phyloP scores from a whole-genome alignment of 2,113 vertebrate species.

The Motacilla tschutschensis region DNA sequence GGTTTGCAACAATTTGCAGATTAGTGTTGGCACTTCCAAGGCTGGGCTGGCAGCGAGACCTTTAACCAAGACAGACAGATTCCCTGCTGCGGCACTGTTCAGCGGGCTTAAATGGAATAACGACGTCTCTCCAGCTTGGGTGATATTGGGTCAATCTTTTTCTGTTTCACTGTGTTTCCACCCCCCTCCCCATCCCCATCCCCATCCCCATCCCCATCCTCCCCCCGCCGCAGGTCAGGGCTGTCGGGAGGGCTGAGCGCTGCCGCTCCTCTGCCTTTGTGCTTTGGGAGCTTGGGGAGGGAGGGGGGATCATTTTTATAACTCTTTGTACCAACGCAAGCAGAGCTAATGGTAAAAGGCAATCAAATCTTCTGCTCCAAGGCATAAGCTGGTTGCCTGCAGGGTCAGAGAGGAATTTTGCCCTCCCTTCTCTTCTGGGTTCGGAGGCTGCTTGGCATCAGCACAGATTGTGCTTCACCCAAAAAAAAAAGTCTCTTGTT shows the following conservation, averaged over 20 bases:
- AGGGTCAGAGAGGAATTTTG: not conserved
- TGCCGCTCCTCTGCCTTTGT: not conserved
- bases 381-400: conserved; percentile 32
- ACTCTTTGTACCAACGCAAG: conserved; percentile 10
- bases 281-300: not conserved
- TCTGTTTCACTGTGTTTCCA: conserved; percentile 40
- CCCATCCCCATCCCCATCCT: not conserved
- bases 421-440: not conserved
- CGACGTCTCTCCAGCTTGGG: conserved; percentile 45
- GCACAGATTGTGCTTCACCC: not conserved
- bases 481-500: not conserved
- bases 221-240: not conserved
- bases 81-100: conserved; percentile 66
- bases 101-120: conserved; percentile 55
- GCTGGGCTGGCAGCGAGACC: conserved; percentile 59
- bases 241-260: not conserved
- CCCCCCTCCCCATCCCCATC: not conserved
- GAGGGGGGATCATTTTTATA: conserved; percentile 25
- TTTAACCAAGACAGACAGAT: conserved; percentile 68
- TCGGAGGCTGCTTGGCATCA: not conserved
- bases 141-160: conserved; percentile 59
- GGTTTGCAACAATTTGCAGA: conserved; percentile 52
- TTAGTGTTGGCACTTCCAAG: conserved; percentile 63
- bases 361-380: conserved; percentile 52
- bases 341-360: conserved; percentile 53